phyloP scores from a whole-genome alignment of 2,888 invertebrate species.

The Epirrhoe tristata region DNA sequence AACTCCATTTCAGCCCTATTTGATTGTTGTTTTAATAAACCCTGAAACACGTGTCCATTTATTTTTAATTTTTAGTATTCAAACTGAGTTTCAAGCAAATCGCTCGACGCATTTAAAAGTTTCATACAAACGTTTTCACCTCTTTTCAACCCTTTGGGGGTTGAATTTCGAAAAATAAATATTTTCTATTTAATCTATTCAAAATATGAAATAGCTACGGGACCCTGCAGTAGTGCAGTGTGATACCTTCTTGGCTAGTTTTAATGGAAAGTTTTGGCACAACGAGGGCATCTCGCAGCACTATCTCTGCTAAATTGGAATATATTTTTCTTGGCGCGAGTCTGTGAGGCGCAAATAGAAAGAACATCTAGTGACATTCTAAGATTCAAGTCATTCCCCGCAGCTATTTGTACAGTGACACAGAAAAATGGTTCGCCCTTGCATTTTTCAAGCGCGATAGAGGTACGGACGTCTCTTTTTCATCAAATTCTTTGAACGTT shows the following conservation, averaged over 20 bases:
- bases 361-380: conserved; percentile 62
- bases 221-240: background rate
- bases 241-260: conserved; percentile 19
- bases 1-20: too few species aligned
- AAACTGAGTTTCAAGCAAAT: too few species aligned
- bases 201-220: background rate
- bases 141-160: too few species aligned
- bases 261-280: conserved; percentile 57
- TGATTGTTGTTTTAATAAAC: too few species aligned
- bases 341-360: conserved; percentile 57
- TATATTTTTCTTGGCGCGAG: conserved; percentile 60
- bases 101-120: too few species aligned
- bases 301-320: conserved; percentile 62
- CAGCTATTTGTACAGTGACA: conserved; percentile 73
- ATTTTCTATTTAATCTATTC: background rate
- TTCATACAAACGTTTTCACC: too few species aligned
- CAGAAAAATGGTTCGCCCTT: conserved; percentile 66
- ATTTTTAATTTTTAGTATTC: too few species aligned
- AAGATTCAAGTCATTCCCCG: conserved; percentile 68
- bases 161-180: too few species aligned
- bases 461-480: conserved; percentile 60
- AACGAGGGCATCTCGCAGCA: conserved; percentile 50
- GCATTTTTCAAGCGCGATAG: conserved; percentile 62
- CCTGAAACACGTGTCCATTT: too few species aligned
- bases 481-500: conserved; percentile 55